These are phyloP conservation scores for Drosophila elegans DNA, from an alignment of 1,140 invertebrate genomes.

Conservation along the genomic window DNA sequence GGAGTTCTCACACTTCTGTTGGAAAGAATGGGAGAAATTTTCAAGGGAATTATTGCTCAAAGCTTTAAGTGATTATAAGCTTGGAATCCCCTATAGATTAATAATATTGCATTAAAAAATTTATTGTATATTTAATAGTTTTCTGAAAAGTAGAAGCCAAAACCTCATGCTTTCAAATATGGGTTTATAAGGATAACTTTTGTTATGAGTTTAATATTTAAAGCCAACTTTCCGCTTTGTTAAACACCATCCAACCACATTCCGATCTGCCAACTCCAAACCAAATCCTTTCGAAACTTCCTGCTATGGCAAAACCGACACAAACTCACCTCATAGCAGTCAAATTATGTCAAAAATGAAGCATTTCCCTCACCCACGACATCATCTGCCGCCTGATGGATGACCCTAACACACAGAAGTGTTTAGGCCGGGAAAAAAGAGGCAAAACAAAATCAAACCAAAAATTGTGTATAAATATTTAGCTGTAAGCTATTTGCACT, in stretches of 20 bases:
- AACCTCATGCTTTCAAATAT: too few relatives aligned
- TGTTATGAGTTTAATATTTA: background rate
- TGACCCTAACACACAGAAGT: constrained; percentile 28
- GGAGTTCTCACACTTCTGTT: constrained; percentile 3
- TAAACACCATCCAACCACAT: background rate
- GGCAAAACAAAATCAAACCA: constrained; percentile 44
- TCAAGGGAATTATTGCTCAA: background rate
- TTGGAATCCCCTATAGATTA: background rate
- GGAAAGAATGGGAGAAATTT: background rate
- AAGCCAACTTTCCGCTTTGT: background rate
- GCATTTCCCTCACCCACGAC: constrained; percentile 15
- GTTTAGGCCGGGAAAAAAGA: constrained; percentile 30
- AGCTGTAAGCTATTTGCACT: constrained; percentile 77
- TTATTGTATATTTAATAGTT: too few relatives aligned
- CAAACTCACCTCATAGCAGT: constrained; percentile 8
- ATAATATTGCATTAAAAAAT: background rate
- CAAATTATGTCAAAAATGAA: constrained; percentile 48
- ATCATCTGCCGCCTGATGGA: background rate
- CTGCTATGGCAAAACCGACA: constrained; percentile 1
- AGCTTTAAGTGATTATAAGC: background rate
- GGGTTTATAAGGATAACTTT: background rate
- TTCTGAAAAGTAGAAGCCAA: too few relatives aligned
- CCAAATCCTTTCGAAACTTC: background rate
- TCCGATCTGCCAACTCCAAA: background rate
- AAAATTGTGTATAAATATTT: constrained; percentile 74